Evolutionary conservation across 2,113 vertebrate genomes (phyloP).

Genomic region (Mastomys natalensis): DNA sequence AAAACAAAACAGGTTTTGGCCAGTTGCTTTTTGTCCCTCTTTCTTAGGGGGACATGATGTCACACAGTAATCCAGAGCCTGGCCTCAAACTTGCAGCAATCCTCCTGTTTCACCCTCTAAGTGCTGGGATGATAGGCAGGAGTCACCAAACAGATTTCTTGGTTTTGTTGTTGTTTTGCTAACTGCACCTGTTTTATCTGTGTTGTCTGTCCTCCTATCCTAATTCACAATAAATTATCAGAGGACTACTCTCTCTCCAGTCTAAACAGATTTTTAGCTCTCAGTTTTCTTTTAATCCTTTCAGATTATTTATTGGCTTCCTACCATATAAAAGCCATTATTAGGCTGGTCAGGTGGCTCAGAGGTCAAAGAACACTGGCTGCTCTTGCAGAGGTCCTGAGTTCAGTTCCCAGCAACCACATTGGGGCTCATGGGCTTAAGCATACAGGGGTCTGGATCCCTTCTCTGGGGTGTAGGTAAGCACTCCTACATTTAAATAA

Average conservation of each 20-base stretch:
- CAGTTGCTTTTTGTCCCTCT: background rate
- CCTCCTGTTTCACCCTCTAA: background rate
- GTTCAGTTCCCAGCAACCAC: too few species aligned
- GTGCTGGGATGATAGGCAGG: background rate
- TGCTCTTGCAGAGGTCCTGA: too few species aligned
- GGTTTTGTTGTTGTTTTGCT: background rate
- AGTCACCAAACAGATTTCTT: background rate
- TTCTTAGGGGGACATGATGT: background rate
- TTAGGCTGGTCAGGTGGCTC: background rate
- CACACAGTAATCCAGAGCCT: background rate
- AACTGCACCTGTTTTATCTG: background rate
- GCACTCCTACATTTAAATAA: too few species aligned
- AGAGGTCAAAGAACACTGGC: too few species aligned
- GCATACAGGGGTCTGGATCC: too few species aligned
- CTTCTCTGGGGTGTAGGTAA: too few species aligned
- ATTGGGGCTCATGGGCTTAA: too few species aligned
- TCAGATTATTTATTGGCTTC: background rate
- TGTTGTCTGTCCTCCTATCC: background rate
- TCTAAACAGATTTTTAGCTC: background rate
- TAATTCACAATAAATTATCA: background rate
- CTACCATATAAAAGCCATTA: background rate
- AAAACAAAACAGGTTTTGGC: background rate
- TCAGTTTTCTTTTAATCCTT: background rate
- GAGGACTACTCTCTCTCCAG: background rate
- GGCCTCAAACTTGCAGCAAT: background rate